Evolutionary conservation across 2,797 vertebrate species (phyloP).

Genomic region (Danio tinwini): DNA sequence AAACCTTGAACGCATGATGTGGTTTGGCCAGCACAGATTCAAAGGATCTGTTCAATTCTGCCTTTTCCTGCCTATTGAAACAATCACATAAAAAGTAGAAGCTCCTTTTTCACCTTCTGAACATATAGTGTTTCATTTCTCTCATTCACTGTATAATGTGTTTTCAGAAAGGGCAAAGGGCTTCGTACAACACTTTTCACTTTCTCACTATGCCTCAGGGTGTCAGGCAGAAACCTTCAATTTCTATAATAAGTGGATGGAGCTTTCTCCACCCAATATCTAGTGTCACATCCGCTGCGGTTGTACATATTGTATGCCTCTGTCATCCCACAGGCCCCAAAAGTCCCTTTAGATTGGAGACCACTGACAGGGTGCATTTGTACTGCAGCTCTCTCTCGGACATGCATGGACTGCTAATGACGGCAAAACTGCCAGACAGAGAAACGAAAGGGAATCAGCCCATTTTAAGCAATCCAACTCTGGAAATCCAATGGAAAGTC

Average conservation of each 20-base stretch:
- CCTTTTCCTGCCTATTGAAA: slow-evolving; percentile 1
- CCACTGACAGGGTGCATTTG: slow-evolving; percentile 68
- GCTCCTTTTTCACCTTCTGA: slow-evolving; percentile 1
- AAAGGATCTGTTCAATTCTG: slow-evolving; percentile 8
- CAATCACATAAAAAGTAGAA: slow-evolving; percentile 23
- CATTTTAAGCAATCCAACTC: slow-evolving; percentile 18
- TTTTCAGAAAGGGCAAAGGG: neutral
- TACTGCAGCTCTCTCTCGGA: slow-evolving; percentile 59
- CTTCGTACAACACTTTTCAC: slow-evolving; percentile 11
- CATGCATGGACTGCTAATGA: slow-evolving; percentile 72
- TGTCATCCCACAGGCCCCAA: slow-evolving; percentile 3
- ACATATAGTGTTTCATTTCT: slow-evolving; percentile 22
- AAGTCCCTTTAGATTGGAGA: slow-evolving; percentile 43
- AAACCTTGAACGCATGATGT: slow-evolving; percentile 23
- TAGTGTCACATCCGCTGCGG: slow-evolving; percentile 8
- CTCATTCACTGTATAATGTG: neutral
- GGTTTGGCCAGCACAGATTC: neutral
- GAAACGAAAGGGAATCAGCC: slow-evolving; percentile 24
- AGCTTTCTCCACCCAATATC: slow-evolving; percentile 27
- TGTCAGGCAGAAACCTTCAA: neutral
- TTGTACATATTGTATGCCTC: neutral
- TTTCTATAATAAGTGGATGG: neutral
- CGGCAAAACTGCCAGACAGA: slow-evolving; percentile 55
- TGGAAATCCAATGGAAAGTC: slow-evolving; percentile 28
- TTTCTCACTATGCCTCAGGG: neutral